These are phyloP conservation scores for Hyposoter didymator DNA, from an alignment of 2,888 invertebrate species.

Conservation along the genomic window DNA sequence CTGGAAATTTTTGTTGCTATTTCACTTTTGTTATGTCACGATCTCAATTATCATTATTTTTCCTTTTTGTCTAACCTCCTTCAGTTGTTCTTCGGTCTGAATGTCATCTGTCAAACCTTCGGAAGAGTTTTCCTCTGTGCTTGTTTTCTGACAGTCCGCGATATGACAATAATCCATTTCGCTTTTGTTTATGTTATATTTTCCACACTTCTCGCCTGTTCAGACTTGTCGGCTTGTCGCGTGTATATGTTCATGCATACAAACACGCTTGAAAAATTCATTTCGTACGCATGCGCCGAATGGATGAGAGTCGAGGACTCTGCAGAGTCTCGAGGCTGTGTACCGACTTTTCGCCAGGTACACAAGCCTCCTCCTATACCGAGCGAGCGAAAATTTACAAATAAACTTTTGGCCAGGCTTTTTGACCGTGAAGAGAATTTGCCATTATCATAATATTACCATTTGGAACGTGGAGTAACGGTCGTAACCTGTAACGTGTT, in stretches of 20 bases:
- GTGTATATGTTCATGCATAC: not conserved
- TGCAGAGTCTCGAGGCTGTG: no score
- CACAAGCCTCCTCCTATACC: no score
- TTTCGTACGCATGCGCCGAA: not conserved
- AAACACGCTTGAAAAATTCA: not conserved
- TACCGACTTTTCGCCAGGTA: no score
- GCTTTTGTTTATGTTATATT: constrained; percentile 9
- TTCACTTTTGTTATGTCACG: not conserved
- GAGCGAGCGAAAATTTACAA: no score
- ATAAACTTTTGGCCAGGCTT: no score
- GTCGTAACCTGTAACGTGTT: no score
- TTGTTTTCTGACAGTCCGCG: constrained; percentile 3
- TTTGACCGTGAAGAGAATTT: no score
- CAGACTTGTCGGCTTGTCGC: not conserved
- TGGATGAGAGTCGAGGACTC: not conserved
- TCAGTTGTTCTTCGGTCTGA: constrained; percentile 50
- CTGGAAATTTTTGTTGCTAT: not conserved
- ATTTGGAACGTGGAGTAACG: no score
- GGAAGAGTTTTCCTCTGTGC: constrained; percentile 5
- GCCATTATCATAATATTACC: no score
- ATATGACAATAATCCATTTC: constrained; percentile 50
- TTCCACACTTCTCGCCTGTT: constrained; percentile 1
- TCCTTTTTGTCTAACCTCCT: constrained; percentile 47
- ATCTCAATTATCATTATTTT: not conserved
- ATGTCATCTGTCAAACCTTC: constrained; percentile 47